Percentiles rank a stretch among this genome's conserved stretches.
phyloP scores from a whole-genome alignment of 2,113 vertebrate species.

The Sinocyclocheilus rhinocerous region DNA sequence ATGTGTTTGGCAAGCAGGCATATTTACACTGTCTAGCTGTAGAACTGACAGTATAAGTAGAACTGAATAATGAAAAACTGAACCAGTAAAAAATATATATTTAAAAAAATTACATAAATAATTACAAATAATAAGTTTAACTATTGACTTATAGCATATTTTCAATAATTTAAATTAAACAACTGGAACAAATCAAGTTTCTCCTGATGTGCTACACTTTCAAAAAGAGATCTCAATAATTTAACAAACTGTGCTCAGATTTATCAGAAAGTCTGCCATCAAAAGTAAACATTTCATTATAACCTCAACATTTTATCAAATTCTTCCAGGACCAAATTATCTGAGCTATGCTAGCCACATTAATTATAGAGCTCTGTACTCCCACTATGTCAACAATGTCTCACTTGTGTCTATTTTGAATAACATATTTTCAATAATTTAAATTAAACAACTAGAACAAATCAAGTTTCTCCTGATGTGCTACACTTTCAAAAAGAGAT shows the following conservation, averaged over 20 bases:
- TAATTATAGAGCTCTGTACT: not conserved
- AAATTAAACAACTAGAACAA: not conserved
- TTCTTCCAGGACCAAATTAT: not conserved
- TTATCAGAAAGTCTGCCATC: not conserved
- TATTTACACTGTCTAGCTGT: not conserved
- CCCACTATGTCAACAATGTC: not conserved
- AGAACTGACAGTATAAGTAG: not conserved
- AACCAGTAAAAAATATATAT: not conserved
- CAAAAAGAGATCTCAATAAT: not conserved
- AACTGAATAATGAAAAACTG: not conserved
- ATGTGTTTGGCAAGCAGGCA: not conserved
- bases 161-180: not conserved
- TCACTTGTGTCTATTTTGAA: not conserved
- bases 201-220: not conserved
- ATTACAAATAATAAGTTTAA: no score
- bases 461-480: not conserved
- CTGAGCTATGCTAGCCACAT: not conserved
- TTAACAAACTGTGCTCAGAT: not conserved
- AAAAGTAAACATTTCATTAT: not conserved
- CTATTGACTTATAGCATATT: not conserved
- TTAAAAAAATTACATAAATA: no score
- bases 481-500: not conserved
- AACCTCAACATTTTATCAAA: slow-evolving; percentile 3
- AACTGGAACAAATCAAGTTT: not conserved
- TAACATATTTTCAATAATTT: not conserved